These are phyloP conservation scores for Macrotus californicus DNA, from an alignment of 2,113 vertebrate species.

Conservation along the genomic window DNA sequence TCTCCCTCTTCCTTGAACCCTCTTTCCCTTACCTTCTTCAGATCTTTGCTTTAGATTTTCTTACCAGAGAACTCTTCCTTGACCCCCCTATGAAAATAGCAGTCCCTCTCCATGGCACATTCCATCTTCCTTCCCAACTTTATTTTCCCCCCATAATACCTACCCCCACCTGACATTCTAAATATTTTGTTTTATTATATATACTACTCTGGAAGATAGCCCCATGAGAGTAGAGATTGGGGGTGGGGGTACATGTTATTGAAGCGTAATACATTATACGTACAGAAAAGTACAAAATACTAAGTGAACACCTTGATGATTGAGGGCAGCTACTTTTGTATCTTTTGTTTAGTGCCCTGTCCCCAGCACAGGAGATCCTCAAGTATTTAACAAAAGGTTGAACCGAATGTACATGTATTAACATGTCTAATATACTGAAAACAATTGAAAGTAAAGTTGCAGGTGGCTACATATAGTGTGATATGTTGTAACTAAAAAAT, in stretches of 20 bases:
- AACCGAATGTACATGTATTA: not conserved
- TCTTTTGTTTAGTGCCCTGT: not conserved
- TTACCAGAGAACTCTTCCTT: not conserved
- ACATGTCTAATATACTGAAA: not conserved
- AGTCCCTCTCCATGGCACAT: not conserved
- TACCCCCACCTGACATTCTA: not conserved
- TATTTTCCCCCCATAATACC: not conserved
- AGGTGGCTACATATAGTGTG: not conserved
- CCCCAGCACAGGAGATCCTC: not conserved
- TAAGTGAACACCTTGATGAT: not conserved
- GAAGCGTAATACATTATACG: not conserved
- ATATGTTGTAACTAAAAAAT: not conserved
- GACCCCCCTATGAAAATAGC: not conserved
- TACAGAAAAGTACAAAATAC: not conserved
- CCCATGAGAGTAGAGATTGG: not conserved
- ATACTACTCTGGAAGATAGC: not conserved
- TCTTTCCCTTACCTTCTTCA: not conserved
- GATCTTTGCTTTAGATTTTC: not conserved
- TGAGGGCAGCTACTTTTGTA: not conserved
- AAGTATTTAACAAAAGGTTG: not conserved
- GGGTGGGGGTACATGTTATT: not conserved
- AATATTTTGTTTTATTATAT: not conserved
- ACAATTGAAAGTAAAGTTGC: slow-evolving; percentile 23
- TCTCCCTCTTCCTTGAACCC: not conserved
- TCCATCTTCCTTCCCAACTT: not conserved